Percentiles rank a stretch among this genome's conserved stretches.
These are phyloP conservation scores for Chironomus riparius DNA, from an alignment of 2,888 invertebrate species.

Conservation along the genomic window DNA sequence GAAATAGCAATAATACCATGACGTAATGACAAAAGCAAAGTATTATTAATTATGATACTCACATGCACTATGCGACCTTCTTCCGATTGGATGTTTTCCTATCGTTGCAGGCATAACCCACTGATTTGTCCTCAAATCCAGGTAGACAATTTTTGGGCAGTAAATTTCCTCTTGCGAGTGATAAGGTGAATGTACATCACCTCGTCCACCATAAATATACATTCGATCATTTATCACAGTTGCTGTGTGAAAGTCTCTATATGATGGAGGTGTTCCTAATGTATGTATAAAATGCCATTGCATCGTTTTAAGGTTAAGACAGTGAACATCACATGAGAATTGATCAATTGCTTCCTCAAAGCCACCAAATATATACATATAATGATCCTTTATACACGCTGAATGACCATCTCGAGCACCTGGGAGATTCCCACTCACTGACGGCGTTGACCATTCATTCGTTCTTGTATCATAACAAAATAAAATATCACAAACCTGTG, in stretches of 20 bases:
- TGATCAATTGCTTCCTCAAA: slow-evolving; percentile 76
- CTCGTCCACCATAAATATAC: slow-evolving; percentile 86
- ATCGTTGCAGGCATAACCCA: slow-evolving; percentile 56
- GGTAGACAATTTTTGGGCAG: slow-evolving; percentile 63
- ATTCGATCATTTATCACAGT: slow-evolving; percentile 66
- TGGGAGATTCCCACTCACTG: slow-evolving; percentile 60
- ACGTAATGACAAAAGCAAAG: background rate
- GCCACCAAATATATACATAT: slow-evolving; percentile 86
- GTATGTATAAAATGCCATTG: slow-evolving; percentile 59
- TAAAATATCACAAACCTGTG: slow-evolving; percentile 62
- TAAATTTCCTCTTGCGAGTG: slow-evolving; percentile 65
- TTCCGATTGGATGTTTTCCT: slow-evolving; percentile 64
- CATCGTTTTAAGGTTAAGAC: slow-evolving; percentile 61
- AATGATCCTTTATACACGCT: slow-evolving; percentile 66
- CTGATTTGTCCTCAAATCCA: slow-evolving; percentile 58
- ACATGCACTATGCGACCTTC: slow-evolving; percentile 89
- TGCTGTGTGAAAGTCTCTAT: slow-evolving; percentile 84
- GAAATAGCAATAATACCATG: background rate
- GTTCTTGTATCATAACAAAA: slow-evolving; percentile 71
- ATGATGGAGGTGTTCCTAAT: slow-evolving; percentile 56
- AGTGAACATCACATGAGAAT: slow-evolving; percentile 71
- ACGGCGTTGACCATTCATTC: slow-evolving; percentile 57
- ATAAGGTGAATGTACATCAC: slow-evolving; percentile 57
- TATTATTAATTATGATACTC: slow-evolving; percentile 44
- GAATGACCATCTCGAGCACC: slow-evolving; percentile 86